Percentiles rank a stretch among this genome's conserved stretches.
Conservation (phyloP, 2,797 vertebrate species). For the Typhlichthys subterraneus region DNA sequence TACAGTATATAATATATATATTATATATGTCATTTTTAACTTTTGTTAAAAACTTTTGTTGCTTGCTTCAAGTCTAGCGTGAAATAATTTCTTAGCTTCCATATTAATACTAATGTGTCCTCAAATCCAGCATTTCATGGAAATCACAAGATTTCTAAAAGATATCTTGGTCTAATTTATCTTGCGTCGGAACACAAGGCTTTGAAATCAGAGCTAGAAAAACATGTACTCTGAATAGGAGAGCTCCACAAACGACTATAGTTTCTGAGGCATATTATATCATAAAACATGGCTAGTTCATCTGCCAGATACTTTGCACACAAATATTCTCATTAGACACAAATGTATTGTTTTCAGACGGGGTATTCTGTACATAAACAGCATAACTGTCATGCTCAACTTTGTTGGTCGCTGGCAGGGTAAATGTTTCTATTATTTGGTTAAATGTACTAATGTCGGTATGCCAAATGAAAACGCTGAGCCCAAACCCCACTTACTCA, state of each 20-base stretch:
- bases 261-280: conserved; percentile 1
- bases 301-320: background rate
- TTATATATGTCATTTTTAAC: too few relatives aligned
- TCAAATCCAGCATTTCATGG: too few relatives aligned
- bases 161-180: too few relatives aligned
- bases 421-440: background rate
- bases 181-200: too few relatives aligned
- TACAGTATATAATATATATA: too few relatives aligned
- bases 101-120: too few relatives aligned
- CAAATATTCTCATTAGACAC: background rate
- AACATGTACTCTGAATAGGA: background rate
- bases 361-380: background rate
- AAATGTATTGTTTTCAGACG: conserved; percentile 11
- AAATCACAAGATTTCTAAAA: too few relatives aligned
- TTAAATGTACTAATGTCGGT: background rate
- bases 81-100: background rate
- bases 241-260: too few relatives aligned
- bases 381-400: background rate
- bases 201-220: background rate
- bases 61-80: too few relatives aligned
- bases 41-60: too few relatives aligned
- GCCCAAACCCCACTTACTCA: background rate
- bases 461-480: conserved; percentile 4
- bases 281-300: background rate
- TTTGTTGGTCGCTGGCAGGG: background rate